phyloP scores from a whole-genome alignment of 2,797 vertebrate species.

The Melanogrammus aeglefinus region DNA sequence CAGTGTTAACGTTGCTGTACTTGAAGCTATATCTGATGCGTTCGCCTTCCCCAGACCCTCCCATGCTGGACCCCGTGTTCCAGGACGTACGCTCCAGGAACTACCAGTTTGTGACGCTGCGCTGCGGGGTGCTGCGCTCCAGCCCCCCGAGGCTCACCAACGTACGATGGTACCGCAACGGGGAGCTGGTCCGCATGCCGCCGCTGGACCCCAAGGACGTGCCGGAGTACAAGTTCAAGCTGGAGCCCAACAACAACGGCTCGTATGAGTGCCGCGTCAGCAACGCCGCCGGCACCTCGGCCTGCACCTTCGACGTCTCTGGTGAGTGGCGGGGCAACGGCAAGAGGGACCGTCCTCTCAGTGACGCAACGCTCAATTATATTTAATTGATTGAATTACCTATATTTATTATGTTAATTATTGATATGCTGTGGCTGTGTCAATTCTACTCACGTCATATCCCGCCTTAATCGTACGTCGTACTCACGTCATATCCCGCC shows the following conservation, averaged over 20 bases:
- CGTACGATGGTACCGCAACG: slow-evolving; percentile 85
- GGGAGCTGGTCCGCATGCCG: slow-evolving; percentile 72
- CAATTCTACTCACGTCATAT: no score
- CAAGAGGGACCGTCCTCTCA: no score
- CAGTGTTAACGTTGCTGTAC: no score
- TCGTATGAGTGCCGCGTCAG: slow-evolving; percentile 88
- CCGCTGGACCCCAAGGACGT: slow-evolving; percentile 78
- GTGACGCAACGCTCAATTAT: no score
- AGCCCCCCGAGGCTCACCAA: slow-evolving; percentile 84
- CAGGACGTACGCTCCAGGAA: slow-evolving; percentile 84
- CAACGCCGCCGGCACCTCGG: slow-evolving; percentile 83
- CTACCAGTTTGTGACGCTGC: slow-evolving; percentile 78
- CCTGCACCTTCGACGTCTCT: slow-evolving; percentile 88
- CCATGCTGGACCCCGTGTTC: slow-evolving; percentile 84
- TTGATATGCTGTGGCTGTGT: no score
- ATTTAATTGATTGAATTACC: no score
- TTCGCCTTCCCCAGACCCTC: slow-evolving; percentile 73
- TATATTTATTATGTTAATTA: no score
- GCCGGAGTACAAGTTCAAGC: slow-evolving; percentile 83
- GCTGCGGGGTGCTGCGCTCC: slow-evolving; percentile 84
- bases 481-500: no score
- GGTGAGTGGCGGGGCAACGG: slow-evolving; percentile 70
- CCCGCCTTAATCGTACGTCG: no score
- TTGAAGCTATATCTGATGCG: no score
- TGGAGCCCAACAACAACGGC: slow-evolving; percentile 84